phyloP scores from a whole-genome alignment of 1,140 invertebrate species.

The Trichonephila clavipes region DNA sequence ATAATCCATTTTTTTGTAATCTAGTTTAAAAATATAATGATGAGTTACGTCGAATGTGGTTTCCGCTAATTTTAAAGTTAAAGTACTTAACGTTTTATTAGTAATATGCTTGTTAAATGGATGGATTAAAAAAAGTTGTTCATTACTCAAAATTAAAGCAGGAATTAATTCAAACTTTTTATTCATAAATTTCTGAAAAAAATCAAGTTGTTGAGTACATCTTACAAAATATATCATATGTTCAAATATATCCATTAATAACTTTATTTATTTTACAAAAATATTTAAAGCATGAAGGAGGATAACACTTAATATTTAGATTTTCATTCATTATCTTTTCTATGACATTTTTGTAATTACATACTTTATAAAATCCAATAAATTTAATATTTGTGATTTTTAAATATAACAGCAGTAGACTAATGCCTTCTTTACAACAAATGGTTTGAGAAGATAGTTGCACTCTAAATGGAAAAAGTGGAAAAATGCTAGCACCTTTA shows the following conservation, averaged over 20 bases:
- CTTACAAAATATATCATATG: neutral
- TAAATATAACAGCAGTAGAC: constrained; percentile 2
- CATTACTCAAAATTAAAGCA: neutral
- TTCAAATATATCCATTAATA: constrained; percentile 33
- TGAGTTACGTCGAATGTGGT: too few species aligned
- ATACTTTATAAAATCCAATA: constrained; percentile 30
- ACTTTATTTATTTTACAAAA: constrained; percentile 41
- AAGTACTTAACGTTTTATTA: too few species aligned
- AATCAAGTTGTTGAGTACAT: neutral
- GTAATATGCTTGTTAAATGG: too few species aligned
- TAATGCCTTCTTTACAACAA: neutral
- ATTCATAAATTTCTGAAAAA: neutral
- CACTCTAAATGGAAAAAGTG: neutral
- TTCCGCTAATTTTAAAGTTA: too few species aligned
- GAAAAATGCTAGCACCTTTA: neutral
- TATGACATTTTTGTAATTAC: neutral
- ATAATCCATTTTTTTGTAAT: too few species aligned
- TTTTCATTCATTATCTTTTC: neutral
- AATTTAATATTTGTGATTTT: constrained; percentile 19
- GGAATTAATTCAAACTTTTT: neutral
- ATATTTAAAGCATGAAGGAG: neutral
- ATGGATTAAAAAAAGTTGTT: neutral
- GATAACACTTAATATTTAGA: constrained; percentile 8
- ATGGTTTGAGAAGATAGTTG: neutral
- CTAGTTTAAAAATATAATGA: too few species aligned